Conservation (phyloP, 2,113 vertebrate genomes). For the Colistium nudipinnis region DNA sequence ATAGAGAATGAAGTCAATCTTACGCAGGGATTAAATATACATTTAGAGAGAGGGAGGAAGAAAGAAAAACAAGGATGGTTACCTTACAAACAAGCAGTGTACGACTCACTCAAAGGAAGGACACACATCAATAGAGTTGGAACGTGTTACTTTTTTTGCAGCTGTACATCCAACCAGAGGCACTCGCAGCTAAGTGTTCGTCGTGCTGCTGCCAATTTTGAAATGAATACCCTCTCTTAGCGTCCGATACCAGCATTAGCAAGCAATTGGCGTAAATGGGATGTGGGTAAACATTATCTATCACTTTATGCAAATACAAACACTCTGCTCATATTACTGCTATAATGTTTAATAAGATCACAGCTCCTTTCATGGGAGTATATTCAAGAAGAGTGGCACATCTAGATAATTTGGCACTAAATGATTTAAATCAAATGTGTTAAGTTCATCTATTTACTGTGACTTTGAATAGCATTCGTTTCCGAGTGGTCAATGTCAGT, state of each 20-base stretch:
- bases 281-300: slow-evolving; percentile 68
- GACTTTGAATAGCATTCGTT: slow-evolving; percentile 42
- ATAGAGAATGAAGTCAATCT: no score
- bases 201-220: slow-evolving; percentile 67
- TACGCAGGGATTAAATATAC: no score
- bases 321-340: slow-evolving; percentile 58
- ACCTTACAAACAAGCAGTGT: no score
- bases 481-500: slow-evolving; percentile 38
- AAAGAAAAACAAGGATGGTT: no score
- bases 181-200: slow-evolving; percentile 70
- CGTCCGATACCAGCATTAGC: slow-evolving; percentile 61
- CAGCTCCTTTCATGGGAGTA: slow-evolving; percentile 17
- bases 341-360: slow-evolving; percentile 37
- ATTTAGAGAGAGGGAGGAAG: no score
- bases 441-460: slow-evolving; percentile 11
- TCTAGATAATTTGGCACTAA: background rate
- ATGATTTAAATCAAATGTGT: slow-evolving; percentile 18
- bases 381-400: slow-evolving; percentile 30
- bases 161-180: slow-evolving; percentile 69
- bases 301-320: slow-evolving; percentile 69
- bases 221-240: slow-evolving; percentile 72
- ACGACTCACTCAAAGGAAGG: slow-evolving; percentile 53
- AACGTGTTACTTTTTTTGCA: slow-evolving; percentile 67
- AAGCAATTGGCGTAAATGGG: slow-evolving; percentile 61
- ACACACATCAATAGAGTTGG: slow-evolving; percentile 56